phyloP scores from a whole-genome alignment of 2,113 vertebrate genomes.

The Phalacrocorax aristotelis region DNA sequence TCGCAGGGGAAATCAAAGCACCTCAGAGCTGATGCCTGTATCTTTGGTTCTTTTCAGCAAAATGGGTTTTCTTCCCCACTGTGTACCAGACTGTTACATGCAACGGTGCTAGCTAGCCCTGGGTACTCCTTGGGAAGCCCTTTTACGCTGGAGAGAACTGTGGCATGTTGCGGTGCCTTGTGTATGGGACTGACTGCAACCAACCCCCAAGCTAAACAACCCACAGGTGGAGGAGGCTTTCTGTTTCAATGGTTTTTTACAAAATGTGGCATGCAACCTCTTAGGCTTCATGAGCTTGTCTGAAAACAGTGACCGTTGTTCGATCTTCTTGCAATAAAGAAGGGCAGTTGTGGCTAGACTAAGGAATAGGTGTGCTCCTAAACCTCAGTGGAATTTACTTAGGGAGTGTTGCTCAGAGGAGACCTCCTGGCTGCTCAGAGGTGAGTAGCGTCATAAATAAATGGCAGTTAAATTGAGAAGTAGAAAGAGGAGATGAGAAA shows the following conservation, averaged over 20 bases:
- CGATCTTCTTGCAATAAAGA: not conserved
- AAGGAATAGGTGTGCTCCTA: not conserved
- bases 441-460: not conserved
- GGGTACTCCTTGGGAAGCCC: constrained; percentile 73
- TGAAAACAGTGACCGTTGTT: not conserved
- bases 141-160: constrained; percentile 65
- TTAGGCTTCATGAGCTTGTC: not conserved
- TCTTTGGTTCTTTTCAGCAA: constrained; percentile 32
- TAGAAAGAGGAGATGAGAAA: not conserved
- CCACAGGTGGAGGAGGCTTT: not conserved
- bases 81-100: constrained; percentile 69
- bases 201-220: not conserved
- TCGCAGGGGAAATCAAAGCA: not conserved
- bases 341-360: not conserved
- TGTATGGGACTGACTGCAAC: not conserved
- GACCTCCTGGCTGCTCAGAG: not conserved
- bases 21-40: not conserved
- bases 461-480: not conserved
- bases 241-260: not conserved
- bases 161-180: constrained; percentile 27
- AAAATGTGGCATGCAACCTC: not conserved
- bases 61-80: not conserved
- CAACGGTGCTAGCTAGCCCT: constrained; percentile 67
- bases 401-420: not conserved
- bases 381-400: not conserved